Conservation (phyloP, 1,140 invertebrate species). For the Schlechtendalia chinensis region DNA sequence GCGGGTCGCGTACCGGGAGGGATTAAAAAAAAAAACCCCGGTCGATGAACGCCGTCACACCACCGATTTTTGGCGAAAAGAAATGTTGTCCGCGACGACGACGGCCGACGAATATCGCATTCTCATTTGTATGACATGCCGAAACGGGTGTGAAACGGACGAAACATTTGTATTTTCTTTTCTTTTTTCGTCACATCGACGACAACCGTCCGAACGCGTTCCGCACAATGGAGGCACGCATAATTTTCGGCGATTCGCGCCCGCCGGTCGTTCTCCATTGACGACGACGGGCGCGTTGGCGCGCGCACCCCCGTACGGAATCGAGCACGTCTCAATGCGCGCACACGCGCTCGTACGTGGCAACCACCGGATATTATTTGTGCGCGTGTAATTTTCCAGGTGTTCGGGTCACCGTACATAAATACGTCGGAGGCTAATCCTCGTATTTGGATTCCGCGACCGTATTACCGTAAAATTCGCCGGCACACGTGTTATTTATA, state of each 20-base stretch:
- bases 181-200: background rate
- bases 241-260: slow-evolving; percentile 34
- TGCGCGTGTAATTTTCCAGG: slow-evolving; percentile 28
- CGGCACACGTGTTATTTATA: background rate
- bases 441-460: slow-evolving; percentile 37
- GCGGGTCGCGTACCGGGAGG: no score
- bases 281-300: slow-evolving; percentile 1
- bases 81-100: no score
- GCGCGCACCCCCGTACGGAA: slow-evolving; percentile 13
- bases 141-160: background rate
- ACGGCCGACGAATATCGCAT: no score
- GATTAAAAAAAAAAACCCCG: no score
- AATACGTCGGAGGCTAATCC: background rate
- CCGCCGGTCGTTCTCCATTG: background rate
- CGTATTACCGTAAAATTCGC: slow-evolving; percentile 47
- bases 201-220: background rate
- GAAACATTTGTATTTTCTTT: background rate
- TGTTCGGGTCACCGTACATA: slow-evolving; percentile 2
- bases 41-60: no score
- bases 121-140: background rate
- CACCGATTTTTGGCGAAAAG: background rate
- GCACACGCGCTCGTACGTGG: background rate
- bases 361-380: background rate
- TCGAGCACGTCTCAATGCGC: slow-evolving; percentile 31
- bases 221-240: background rate